Evolutionary conservation across 2,888 invertebrate species (phyloP), one percentile per base, ranked within the genome.

Genomic region (Cephus sareptanus): DNA sequence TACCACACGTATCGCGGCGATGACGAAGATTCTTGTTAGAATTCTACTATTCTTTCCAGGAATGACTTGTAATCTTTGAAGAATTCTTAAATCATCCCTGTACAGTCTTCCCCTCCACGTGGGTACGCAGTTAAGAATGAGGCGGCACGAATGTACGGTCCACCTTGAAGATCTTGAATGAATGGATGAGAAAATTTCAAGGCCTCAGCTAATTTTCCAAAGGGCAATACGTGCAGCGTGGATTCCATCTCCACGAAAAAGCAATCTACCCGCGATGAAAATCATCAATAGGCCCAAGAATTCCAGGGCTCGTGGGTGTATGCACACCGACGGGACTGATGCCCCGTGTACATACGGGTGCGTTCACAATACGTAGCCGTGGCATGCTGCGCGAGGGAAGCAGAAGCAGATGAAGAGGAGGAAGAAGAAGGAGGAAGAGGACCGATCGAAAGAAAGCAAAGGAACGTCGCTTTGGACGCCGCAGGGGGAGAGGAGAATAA

Each of bases 381-480:
- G 74, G 69, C 73, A 73, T 75, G 75, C 71, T 71, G 71, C 71
- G 68, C 68, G 78, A 37, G 74, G 76, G 77, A 74, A 40, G 34
- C 40, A 73, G 73, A 40, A 23, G 69, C 74, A 37, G 56, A n/a
- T 56, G 78, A 30, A 69, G 78, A 77, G 13, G 70, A 56, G 73
- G 74, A 77, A 30, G 79, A 76, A 74, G 71, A 69, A 76, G 69
- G 75, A 78, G 37, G 75, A 78, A 74, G 77, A 70, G 76, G 76
- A 56, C 73, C 56, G 70, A 77, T 34, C 23, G 37, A 69, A 34
- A 69, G 33, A 74, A 81, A 81, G 75, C 80, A 80, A 81, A 81
- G 81, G 82, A 81, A 82, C 78, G 78, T 76, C 77, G 79, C 80
- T 79, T 80, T 76, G 76, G 78, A 35, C 70, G 80, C 70, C 33